Conservation (phyloP, 1,140 invertebrate genomes). For the Vollenhovia emeryi region DNA sequence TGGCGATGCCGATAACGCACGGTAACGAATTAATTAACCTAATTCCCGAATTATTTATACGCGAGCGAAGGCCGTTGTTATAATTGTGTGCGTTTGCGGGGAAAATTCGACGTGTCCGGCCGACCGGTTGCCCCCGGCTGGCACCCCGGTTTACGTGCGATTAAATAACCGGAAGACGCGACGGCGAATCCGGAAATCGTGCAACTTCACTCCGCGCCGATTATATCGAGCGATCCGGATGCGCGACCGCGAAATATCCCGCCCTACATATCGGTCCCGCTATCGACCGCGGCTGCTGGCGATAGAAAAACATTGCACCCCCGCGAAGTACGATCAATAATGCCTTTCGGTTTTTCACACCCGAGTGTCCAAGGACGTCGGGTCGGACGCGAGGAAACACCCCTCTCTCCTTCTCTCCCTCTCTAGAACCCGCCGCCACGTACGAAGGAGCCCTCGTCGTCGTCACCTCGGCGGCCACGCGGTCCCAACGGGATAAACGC, state of each 20-base stretch:
- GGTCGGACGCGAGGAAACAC: not conserved
- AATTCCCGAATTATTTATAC: constrained; percentile 50
- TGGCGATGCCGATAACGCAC: constrained; percentile 8
- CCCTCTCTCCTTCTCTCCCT: too few relatives aligned
- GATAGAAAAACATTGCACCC: constrained; percentile 23
- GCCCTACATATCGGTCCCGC: constrained; percentile 1
- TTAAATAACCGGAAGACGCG: constrained; percentile 26
- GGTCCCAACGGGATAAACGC: not conserved
- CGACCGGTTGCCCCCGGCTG: not conserved
- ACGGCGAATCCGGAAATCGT: not conserved
- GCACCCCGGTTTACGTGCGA: not conserved
- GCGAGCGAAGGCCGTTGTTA: not conserved
- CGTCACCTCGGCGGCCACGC: not conserved
- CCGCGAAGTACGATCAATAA: constrained; percentile 61
- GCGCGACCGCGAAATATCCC: constrained; percentile 11
- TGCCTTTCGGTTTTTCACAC: constrained; percentile 65
- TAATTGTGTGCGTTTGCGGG: not conserved
- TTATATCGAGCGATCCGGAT: constrained; percentile 5
- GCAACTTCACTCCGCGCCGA: not conserved
- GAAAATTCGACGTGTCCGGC: not conserved
- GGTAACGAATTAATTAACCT: constrained; percentile 56
- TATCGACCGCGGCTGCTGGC: constrained; percentile 41
- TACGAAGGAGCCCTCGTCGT: not conserved
- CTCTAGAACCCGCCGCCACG: not conserved
- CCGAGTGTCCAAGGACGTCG: constrained; percentile 21